phyloP scores from a whole-genome alignment of 2,797 vertebrate genomes.

The Acanthopagrus latus region DNA sequence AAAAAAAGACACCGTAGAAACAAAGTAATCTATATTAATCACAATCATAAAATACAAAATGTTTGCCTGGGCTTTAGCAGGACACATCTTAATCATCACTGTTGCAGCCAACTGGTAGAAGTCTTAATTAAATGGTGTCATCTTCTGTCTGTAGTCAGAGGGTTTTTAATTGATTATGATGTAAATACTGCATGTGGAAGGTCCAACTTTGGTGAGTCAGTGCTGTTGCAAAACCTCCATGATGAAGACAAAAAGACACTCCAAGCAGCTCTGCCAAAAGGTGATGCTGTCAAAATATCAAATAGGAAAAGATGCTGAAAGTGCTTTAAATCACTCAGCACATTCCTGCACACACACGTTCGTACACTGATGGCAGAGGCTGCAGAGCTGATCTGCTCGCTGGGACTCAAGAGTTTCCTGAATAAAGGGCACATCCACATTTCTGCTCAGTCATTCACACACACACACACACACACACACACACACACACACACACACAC shows the following conservation, averaged over 20 bases:
- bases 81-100: not conserved
- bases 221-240: not conserved
- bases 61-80: too few relatives aligned
- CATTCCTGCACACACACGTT: too few relatives aligned
- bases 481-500: too few relatives aligned
- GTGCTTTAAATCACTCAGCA: too few relatives aligned
- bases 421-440: too few relatives aligned
- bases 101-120: not conserved
- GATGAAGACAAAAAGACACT: not conserved
- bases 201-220: not conserved
- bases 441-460: too few relatives aligned
- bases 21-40: not conserved
- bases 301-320: not conserved
- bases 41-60: not conserved
- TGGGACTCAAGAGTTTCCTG: too few relatives aligned
- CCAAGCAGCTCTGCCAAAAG: fast-evolving
- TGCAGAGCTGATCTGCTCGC: too few relatives aligned
- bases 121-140: too few relatives aligned
- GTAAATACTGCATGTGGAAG: not conserved
- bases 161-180: not conserved
- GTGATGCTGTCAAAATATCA: not conserved
- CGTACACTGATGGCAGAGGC: too few relatives aligned
- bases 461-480: too few relatives aligned
- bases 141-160: not conserved
- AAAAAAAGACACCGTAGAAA: too few relatives aligned